A percentile compares a stretch with the other conserved stretches of the same genome.
Evolutionary conservation across 2,797 vertebrate genomes (phyloP).

Genomic region (Rhinella marina): DNA sequence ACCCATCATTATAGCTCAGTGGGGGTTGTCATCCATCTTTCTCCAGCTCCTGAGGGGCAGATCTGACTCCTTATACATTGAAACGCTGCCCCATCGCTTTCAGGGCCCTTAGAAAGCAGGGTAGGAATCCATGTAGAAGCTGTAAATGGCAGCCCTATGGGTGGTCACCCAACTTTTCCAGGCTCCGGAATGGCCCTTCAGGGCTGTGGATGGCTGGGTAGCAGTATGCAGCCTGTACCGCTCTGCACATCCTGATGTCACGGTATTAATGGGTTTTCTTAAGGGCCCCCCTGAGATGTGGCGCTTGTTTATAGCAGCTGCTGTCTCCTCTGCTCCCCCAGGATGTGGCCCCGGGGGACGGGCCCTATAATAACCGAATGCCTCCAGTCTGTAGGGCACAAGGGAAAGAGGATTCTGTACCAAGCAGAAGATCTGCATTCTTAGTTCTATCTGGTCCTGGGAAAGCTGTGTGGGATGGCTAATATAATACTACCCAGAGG

Average conservation of each 20-base stretch:
- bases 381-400: not conserved
- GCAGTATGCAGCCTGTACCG: not conserved
- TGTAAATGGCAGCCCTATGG: too few relatives aligned
- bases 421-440: not conserved
- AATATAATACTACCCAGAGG: too few relatives aligned
- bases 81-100: not conserved
- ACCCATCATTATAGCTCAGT: not conserved
- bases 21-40: not conserved
- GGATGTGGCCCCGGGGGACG: not conserved
- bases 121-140: too few relatives aligned
- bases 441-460: not conserved
- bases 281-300: not conserved
- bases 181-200: not conserved
- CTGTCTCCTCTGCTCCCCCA: not conserved
- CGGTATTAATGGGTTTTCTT: conserved; percentile 30
- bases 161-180: too few relatives aligned
- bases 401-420: not conserved
- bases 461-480: not conserved
- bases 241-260: not conserved
- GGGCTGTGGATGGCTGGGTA: not conserved
- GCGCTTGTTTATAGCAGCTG: conserved; percentile 15
- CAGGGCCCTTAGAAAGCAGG: too few relatives aligned
- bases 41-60: not conserved
- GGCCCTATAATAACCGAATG: not conserved
- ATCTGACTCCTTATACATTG: not conserved